A percentile compares a stretch with the other conserved stretches of the same genome.
Conservation (phyloP, 2,888 invertebrate genomes). For the Ochropleura plecta region DNA sequence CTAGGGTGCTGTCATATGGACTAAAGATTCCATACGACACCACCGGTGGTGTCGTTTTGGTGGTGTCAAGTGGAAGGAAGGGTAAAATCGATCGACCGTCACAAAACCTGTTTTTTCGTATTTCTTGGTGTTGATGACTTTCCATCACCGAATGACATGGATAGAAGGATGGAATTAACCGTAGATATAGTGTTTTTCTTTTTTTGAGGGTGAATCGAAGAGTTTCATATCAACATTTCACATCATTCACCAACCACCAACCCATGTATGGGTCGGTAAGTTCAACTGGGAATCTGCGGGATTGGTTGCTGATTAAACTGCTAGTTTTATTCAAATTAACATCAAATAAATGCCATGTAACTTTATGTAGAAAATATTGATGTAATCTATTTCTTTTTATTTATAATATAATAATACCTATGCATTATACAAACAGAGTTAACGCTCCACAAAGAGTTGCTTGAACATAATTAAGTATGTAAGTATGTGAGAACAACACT, state of each 20-base stretch:
- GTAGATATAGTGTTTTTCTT: no score
- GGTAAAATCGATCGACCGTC: background rate
- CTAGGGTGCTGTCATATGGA: no score
- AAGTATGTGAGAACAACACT: conserved; percentile 16
- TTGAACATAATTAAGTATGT: conserved; percentile 20
- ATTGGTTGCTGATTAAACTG: background rate
- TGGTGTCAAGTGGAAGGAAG: no score
- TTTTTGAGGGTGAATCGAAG: no score
- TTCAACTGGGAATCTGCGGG: background rate
- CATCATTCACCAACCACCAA: no score
- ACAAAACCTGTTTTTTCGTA: background rate
- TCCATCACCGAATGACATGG: background rate
- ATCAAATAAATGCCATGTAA: background rate
- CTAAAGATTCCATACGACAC: no score
- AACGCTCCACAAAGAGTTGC: conserved; percentile 41
- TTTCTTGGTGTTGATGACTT: background rate
- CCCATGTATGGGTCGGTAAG: no score
- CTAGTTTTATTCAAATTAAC: background rate
- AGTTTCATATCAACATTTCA: no score
- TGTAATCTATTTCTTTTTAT: background rate
- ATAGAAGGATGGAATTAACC: background rate
- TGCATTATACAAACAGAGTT: background rate
- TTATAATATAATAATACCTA: background rate
- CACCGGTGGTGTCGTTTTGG: no score
- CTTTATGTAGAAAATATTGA: background rate